phyloP scores from a whole-genome alignment of 1,140 invertebrate species.

The Apocrypta bakeri region DNA sequence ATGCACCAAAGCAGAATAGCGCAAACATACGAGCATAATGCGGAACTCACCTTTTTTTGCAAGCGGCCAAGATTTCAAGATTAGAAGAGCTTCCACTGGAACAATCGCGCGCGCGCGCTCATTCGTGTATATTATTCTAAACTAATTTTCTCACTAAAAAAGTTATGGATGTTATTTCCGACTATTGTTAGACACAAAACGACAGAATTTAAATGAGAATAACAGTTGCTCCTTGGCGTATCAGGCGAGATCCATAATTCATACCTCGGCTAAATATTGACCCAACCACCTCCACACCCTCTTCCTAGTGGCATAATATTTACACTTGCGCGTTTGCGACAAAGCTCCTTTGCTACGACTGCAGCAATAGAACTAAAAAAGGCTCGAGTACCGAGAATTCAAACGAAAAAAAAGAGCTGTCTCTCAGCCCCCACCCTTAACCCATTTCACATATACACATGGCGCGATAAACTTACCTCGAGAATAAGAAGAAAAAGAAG shows the following conservation, averaged over 20 bases:
- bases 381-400: conserved; percentile 4
- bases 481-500: neutral
- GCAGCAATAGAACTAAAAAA: neutral
- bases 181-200: neutral
- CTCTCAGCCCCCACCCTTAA: no score
- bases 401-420: neutral
- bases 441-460: no score
- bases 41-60: neutral
- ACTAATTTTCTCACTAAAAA: no score
- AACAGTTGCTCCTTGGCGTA: neutral
- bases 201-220: neutral
- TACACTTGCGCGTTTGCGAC: neutral
- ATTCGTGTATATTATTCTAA: neutral
- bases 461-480: neutral
- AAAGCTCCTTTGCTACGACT: neutral
- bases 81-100: neutral
- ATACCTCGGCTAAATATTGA: neutral
- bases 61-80: neutral
- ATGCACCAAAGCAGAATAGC: neutral
- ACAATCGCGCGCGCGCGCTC: neutral
- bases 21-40: neutral
- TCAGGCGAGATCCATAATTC: neutral
- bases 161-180: no score
- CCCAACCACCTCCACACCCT: neutral
- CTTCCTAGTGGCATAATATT: conserved; percentile 2